phyloP scores from a whole-genome alignment of 2,797 vertebrate species.

The Acipenser transmontanus region DNA sequence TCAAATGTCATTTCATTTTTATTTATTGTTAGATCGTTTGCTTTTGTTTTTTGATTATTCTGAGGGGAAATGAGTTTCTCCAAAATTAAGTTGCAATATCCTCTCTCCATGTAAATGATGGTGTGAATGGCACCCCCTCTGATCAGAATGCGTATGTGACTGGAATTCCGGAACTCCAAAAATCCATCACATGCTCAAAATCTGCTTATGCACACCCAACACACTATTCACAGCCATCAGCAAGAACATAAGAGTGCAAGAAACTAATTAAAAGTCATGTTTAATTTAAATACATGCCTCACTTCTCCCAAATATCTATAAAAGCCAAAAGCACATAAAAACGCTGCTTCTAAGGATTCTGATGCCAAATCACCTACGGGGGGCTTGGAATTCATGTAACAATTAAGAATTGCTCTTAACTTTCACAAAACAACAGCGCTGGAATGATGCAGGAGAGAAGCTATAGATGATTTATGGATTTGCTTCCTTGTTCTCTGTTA shows the following conservation, averaged over 20 bases:
- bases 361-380: constrained; percentile 33
- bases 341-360: constrained; percentile 49
- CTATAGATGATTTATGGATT: constrained; percentile 11
- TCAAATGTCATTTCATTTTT: no score
- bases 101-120: no score
- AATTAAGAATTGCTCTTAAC: constrained; percentile 26
- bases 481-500: constrained; percentile 2
- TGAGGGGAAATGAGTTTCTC: no score
- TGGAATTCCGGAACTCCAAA: no score
- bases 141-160: no score
- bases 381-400: constrained; percentile 15
- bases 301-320: constrained; percentile 37
- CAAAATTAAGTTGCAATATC: no score
- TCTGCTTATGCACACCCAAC: constrained; percentile 48
- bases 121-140: no score
- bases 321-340: constrained; percentile 40
- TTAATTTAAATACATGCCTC: constrained; percentile 53
- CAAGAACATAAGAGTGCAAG: constrained; percentile 52
- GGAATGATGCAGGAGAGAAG: neutral
- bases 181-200: constrained; percentile 26
- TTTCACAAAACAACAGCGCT: constrained; percentile 12
- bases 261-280: constrained; percentile 66
- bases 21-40: no score
- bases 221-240: constrained; percentile 42
- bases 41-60: no score